Evolutionary conservation across 2,113 vertebrate genomes (phyloP).

Genomic region (Phylloscopus trochilus): DNA sequence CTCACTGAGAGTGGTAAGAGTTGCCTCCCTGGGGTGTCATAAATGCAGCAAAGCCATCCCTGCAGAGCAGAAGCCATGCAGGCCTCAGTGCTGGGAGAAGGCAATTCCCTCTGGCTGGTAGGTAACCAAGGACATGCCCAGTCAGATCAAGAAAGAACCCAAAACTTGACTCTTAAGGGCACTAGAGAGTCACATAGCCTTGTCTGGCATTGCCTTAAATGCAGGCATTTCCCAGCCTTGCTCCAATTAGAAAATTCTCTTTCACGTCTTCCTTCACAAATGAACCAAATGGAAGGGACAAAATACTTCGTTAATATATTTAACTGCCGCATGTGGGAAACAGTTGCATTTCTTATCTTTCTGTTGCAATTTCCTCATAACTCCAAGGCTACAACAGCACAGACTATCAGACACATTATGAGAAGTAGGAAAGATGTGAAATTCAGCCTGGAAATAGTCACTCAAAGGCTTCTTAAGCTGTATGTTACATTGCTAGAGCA

Average conservation of each 20-base stretch:
- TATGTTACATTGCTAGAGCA: background rate
- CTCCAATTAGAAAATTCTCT: background rate
- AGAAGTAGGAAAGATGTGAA: background rate
- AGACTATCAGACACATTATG: background rate
- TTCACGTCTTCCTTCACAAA: background rate
- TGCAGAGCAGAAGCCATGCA: background rate
- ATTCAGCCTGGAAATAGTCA: background rate
- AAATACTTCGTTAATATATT: background rate
- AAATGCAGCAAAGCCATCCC: background rate
- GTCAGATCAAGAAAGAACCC: background rate
- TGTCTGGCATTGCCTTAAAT: background rate
- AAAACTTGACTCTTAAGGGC: background rate
- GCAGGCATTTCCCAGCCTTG: background rate
- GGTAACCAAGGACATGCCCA: background rate
- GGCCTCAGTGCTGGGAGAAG: background rate
- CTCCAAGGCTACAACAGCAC: background rate
- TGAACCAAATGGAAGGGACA: background rate
- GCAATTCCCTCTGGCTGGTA: background rate
- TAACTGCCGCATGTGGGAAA: background rate
- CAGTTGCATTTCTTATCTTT: background rate
- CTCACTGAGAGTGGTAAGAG: background rate
- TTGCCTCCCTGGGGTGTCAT: background rate
- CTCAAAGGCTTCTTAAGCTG: background rate
- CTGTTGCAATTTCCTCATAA: background rate
- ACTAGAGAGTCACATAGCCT: accelerated